Evolutionary conservation across 2,888 invertebrate genomes (phyloP).

Genomic region (Patella pellucida): DNA sequence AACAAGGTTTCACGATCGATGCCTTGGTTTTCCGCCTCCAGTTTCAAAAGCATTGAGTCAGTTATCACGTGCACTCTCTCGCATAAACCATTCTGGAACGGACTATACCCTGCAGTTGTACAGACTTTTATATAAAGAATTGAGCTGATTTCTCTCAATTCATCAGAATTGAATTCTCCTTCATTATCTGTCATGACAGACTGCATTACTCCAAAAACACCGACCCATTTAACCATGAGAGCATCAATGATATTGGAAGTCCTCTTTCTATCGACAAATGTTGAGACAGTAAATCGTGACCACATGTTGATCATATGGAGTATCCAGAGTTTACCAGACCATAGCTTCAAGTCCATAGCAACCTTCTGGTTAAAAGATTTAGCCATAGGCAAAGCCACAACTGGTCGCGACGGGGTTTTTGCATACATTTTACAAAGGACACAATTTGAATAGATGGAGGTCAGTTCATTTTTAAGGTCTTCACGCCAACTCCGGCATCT

Average conservation of each 20-base stretch:
- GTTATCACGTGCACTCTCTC: conserved; percentile 24
- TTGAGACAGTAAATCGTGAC: conserved; percentile 14
- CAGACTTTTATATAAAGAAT: conserved; percentile 16
- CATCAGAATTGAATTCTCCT: too few species aligned
- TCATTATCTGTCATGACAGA: conserved; percentile 3
- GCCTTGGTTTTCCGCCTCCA: conserved; percentile 14
- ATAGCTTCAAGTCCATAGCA: conserved; percentile 18
- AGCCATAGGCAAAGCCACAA: conserved; percentile 14
- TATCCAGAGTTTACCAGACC: conserved; percentile 14
- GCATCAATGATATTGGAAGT: conserved; percentile 7
- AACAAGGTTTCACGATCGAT: conserved; percentile 12
- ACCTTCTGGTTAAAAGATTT: conserved; percentile 15
- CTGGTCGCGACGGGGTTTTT: conserved; percentile 17
- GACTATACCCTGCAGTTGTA: conserved; percentile 24
- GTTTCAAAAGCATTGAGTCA: conserved; percentile 22
- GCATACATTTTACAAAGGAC: too few species aligned
- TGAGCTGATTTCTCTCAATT: conserved; percentile 15
- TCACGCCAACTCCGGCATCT: conserved; percentile 21
- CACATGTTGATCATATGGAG: conserved; percentile 24
- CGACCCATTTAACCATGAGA: conserved; percentile 8
- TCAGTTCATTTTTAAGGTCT: background rate
- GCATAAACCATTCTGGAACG: conserved; percentile 14
- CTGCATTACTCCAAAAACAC: conserved; percentile 9
- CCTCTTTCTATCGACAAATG: conserved; percentile 13
- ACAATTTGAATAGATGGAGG: conserved; percentile 10